phyloP scores from a whole-genome alignment of 2,888 invertebrate genomes.

The Tiliacea aurago region DNA sequence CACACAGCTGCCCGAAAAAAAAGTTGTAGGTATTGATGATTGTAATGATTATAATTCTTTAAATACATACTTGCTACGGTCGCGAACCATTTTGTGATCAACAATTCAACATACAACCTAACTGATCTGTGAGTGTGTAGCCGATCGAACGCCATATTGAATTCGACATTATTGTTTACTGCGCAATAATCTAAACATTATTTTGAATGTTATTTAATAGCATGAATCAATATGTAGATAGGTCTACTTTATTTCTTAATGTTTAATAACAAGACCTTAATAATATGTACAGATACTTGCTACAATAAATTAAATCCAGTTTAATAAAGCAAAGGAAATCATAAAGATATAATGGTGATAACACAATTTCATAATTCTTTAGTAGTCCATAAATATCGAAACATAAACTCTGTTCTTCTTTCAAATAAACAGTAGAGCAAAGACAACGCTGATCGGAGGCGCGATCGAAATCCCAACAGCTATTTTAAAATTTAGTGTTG shows the following conservation, averaged over 20 bases:
- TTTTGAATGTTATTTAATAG: slow-evolving; percentile 2
- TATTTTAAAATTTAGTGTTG: slow-evolving; percentile 75
- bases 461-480: slow-evolving; percentile 73
- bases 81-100: too few relatives aligned
- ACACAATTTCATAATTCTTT: slow-evolving; percentile 53
- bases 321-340: slow-evolving; percentile 58
- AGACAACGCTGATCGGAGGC: slow-evolving; percentile 64
- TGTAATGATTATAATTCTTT: too few relatives aligned
- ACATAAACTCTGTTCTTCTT: slow-evolving; percentile 39
- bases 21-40: too few relatives aligned
- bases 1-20: too few relatives aligned
- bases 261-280: slow-evolving; percentile 14
- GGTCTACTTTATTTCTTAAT: slow-evolving; percentile 5
- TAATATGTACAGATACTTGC: not conserved
- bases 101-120: too few relatives aligned
- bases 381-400: slow-evolving; percentile 49
- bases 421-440: slow-evolving; percentile 36
- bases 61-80: too few relatives aligned
- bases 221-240: slow-evolving; percentile 17
- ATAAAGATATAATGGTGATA: slow-evolving; percentile 46
- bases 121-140: too few relatives aligned
- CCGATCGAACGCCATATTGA: not conserved
- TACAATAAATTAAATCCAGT: slow-evolving; percentile 39
- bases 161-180: not conserved
- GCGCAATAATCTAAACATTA: slow-evolving; percentile 14